Conservation (phyloP, 1,140 invertebrate genomes). For the Aphaenogaster ashmeadi region DNA sequence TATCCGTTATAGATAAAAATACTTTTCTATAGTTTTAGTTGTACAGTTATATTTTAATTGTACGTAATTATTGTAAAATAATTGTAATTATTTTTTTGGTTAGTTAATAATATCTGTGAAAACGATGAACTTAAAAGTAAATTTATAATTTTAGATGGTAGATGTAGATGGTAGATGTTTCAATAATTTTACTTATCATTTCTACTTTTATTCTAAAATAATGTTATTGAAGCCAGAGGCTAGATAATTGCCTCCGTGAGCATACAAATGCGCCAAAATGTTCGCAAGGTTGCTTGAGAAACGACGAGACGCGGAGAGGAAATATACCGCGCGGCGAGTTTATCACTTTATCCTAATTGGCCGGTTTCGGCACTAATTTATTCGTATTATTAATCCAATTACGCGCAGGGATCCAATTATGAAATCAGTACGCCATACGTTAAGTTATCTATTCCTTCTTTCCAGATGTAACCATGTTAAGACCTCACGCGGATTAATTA, state of each 20-base stretch:
- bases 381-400: conserved; percentile 60
- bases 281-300: conserved; percentile 47
- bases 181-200: background rate
- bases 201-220: background rate
- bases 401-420: conserved; percentile 48
- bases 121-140: background rate
- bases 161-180: background rate
- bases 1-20: background rate
- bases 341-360: conserved; percentile 63
- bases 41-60: background rate
- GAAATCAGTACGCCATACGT: conserved; percentile 45
- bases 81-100: background rate
- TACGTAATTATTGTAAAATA: too few species aligned
- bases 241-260: conserved; percentile 21
- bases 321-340: conserved; percentile 34
- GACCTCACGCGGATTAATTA: conserved; percentile 60
- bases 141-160: conserved; percentile 9
- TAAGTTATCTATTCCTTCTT: conserved; percentile 42
- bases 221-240: conserved; percentile 18
- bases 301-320: conserved; percentile 28
- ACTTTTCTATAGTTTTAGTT: background rate
- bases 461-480: conserved; percentile 37
- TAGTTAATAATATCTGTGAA: conserved; percentile 4
- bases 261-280: conserved; percentile 33
- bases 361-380: conserved; percentile 52